Conservation (phyloP, 2,113 vertebrate genomes). For the Percopsis transmontana region DNA sequence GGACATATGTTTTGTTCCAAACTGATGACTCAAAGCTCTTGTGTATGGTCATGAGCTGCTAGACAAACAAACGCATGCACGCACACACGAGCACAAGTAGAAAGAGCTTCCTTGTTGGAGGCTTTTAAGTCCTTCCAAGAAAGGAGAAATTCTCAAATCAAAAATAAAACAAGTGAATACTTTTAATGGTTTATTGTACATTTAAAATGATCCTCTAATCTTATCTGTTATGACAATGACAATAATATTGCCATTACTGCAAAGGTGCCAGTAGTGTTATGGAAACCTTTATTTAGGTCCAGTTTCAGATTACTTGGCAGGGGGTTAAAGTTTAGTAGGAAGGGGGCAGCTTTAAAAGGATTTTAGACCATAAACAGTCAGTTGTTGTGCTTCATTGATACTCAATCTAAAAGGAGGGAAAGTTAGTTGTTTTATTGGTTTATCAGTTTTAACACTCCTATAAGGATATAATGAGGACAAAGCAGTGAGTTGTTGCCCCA, state of each 20-base stretch:
- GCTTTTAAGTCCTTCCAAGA: not conserved
- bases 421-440: too few relatives aligned
- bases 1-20: not conserved
- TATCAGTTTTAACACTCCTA: too few relatives aligned
- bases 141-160: not conserved
- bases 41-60: conserved; percentile 21
- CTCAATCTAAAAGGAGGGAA: too few relatives aligned
- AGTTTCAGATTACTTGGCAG: not conserved
- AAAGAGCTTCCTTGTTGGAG: conserved; percentile 15
- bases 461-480: too few relatives aligned
- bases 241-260: not conserved
- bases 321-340: not conserved
- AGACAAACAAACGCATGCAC: conserved; percentile 8
- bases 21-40: conserved; percentile 25
- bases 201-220: not conserved
- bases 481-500: too few relatives aligned
- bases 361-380: not conserved
- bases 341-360: not conserved
- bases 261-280: conserved; percentile 29
- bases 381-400: not conserved
- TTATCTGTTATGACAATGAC: not conserved
- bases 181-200: not conserved
- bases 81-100: not conserved
- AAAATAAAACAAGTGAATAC: not conserved
- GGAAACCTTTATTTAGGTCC: conserved; percentile 3